Evolutionary conservation across 2,888 invertebrate species (phyloP), one percentile per base, ranked within the genome.

Genomic region (Nomada lathburiana): DNA sequence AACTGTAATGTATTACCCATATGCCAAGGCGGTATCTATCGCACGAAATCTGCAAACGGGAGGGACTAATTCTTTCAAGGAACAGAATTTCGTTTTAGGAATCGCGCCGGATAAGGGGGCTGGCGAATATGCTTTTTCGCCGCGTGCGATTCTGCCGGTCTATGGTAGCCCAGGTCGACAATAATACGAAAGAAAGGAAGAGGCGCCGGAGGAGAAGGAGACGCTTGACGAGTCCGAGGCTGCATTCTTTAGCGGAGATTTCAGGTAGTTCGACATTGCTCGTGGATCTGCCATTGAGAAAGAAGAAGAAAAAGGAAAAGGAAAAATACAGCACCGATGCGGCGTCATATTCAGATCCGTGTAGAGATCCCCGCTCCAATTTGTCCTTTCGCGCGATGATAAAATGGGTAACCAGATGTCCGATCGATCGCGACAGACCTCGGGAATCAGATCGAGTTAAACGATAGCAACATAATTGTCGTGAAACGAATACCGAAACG

Each of bases 211-310:
- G 16, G 59, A 53, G 23, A 23, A 36, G 50, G 74, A 57, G 80
- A 29, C 18, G 79, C 53, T 64, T 20, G 70, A 70, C 82, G 82
- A 81, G 81, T 55, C 4, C 63, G 67, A 53, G 76, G 42, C 81
- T 55, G 82, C 82, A 81, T 82, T 81, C 82, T 82, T 82, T 42
- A 23, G 76, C 64, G 47, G 23, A 53, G 77, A 86, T 67, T 76
- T 62, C 42, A 47, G 70, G 70, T 13, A 60, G 70, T 72, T 76
- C 76, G 71, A 76, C 81, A 42, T 76, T 59, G 59, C 68, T 63
- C 53, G 57, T 60, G 81, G 68, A 76, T 72, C 69, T 63, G 44
- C 76, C 82, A 72, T 76, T 53, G 68, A 80, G 76, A 68, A 72
- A 7, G 29, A 29, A 29, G 7, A 7, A 7, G 0, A 29, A 29